Evolutionary conservation across 2,113 vertebrate species (phyloP).

Genomic region (Telmatochromis sp.): DNA sequence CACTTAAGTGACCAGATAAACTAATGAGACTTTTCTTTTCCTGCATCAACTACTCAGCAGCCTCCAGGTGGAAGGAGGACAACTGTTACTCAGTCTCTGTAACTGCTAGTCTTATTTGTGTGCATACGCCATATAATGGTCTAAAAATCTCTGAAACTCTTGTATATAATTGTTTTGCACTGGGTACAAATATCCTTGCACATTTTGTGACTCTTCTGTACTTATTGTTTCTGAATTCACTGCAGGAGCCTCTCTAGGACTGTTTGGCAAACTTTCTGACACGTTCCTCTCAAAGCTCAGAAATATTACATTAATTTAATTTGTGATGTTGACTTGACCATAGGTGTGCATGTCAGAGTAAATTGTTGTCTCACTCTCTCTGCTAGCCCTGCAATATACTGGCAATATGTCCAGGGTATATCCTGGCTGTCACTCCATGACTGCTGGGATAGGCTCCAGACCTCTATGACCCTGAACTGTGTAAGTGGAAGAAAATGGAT

Average conservation of each 20-base stretch:
- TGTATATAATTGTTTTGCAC: neutral
- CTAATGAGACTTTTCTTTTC: neutral
- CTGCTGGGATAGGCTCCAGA: neutral
- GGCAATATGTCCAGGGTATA: neutral
- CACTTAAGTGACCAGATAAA: neutral
- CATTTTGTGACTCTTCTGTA: neutral
- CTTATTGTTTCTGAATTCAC: neutral
- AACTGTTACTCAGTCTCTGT: neutral
- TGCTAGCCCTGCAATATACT: neutral
- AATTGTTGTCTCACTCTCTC: neutral
- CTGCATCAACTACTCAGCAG: neutral
- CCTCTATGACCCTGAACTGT: neutral
- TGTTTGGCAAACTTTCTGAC: neutral
- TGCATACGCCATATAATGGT: neutral
- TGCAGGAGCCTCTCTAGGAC: neutral
- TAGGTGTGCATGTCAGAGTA: neutral
- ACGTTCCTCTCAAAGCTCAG: neutral
- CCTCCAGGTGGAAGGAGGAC: neutral
- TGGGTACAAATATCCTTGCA: neutral
- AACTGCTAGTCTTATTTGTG: neutral
- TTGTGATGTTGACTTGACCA: neutral
- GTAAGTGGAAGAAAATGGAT: neutral
- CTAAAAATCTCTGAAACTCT: neutral
- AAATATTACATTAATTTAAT: neutral
- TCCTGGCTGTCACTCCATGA: neutral